phyloP scores from a whole-genome alignment of 2,888 invertebrate genomes.

The Argyresthia goedartella region DNA sequence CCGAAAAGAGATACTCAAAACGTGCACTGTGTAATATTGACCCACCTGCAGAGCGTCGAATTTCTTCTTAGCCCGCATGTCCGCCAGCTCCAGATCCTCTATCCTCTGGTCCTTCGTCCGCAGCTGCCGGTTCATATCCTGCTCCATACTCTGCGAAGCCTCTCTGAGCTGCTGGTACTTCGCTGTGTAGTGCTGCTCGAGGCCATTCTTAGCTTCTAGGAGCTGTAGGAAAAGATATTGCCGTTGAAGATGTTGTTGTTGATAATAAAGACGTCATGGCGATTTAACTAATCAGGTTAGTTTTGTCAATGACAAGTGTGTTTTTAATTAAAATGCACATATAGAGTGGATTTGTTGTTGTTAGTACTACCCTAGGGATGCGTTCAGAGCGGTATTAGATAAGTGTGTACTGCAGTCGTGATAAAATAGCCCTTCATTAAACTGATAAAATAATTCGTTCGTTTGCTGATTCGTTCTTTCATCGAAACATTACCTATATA shows the following conservation, averaged over 20 bases:
- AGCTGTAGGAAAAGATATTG: constrained; percentile 24
- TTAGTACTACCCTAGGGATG: too few species aligned
- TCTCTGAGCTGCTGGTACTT: constrained; percentile 72
- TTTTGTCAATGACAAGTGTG: background rate
- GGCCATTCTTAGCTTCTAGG: constrained; percentile 67
- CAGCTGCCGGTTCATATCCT: constrained; percentile 68
- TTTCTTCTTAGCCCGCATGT: constrained; percentile 45
- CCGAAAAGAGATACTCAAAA: too few species aligned
- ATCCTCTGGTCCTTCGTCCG: constrained; percentile 54
- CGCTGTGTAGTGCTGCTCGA: constrained; percentile 70
- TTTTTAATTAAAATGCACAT: background rate
- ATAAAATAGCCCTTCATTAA: too few species aligned
- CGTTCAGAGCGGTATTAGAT: too few species aligned
- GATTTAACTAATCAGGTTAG: background rate
- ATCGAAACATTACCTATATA: too few species aligned
- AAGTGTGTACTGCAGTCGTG: too few species aligned
- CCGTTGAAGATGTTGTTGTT: too few species aligned
- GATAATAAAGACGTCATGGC: too few species aligned
- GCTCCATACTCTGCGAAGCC: constrained; percentile 69
- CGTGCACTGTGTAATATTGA: too few species aligned
- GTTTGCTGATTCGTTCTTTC: too few species aligned
- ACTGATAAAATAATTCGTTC: too few species aligned
- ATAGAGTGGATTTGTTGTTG: too few species aligned
- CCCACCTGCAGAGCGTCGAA: constrained; percentile 40
- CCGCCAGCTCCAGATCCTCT: constrained; percentile 47